Evolutionary conservation across 2,888 invertebrate species (phyloP), one percentile per base, ranked within the genome.

Genomic region (Stenolophus ochropezus): DNA sequence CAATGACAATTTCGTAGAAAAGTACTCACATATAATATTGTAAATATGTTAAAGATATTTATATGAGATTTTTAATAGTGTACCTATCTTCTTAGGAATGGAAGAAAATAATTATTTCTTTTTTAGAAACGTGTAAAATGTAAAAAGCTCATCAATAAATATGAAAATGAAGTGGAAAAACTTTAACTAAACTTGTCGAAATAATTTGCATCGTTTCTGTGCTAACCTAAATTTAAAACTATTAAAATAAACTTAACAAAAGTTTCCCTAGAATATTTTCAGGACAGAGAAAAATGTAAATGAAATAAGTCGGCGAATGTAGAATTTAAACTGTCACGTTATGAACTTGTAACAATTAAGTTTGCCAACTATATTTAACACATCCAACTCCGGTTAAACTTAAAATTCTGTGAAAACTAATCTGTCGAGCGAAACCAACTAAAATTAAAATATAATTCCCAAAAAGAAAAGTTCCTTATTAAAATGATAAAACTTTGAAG

Each of bases 401-500:
- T 61, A 61, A 61, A 58, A 58, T 58, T 58, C 58, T 23, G 58
- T 58, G 58, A 58, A 61, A 61, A 25, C 61, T 61, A 61, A 61
- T 61, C 61, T 25, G 61, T 25, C 21, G 58, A 61, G 61, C 61
- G 25, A 61, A 61, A 61, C 61, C 25, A 33, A 69, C 33, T 69
- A 33, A 69, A 69, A 69, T 69, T 69, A 69, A 69, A 69, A 69
- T 18, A 33, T 69, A 69, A 69, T 33, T 33, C 33, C 65, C 33
- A 69, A 69, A 69, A 69, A 69, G 33, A 33, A 33, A 69, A 69
- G 18, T 33, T 33, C 53, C 51, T 74, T 74, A 74, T 74, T 74
- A 74, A 74, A 74, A 74, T 74, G 49, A 69, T 69, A 69, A 74
- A 74, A 74, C 53, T 74, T 74, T 51, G 21, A 74, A 53, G 42